Base-by-base conservation (phyloP, 2,888 invertebrate species). In the Ophion ventricosus region DNA sequence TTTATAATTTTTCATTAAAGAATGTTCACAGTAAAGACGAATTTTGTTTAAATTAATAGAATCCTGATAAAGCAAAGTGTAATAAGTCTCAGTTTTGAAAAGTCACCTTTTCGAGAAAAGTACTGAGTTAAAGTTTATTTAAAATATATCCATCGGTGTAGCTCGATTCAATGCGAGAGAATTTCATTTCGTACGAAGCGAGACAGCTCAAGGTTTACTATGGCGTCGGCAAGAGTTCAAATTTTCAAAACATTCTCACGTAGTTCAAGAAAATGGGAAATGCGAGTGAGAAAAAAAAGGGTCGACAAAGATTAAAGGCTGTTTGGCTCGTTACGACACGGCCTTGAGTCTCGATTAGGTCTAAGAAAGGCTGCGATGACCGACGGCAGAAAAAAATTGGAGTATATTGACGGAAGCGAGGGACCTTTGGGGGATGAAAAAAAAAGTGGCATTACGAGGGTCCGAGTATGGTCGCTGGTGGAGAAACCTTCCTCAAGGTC, bases 321-420 rank as follows among this genome's bases (percentile, higher is more conserved):
- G 69, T 80, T 57, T 77, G 76, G 49, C 40, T 66, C 72, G 76
- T 85, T 84, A 80, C 86, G 85, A 85, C 76, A 86, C 84, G 88
- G 85, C 89, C 89, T 89, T 89, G 88, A 81, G 73, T 54, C 82
- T 79, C 85, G 76, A 86, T 89, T 87, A 86, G 80, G 61, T 59
- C 17, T 72, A 63, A 70, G 66, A 84, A 75, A 67, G 64, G 78
- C 75, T 29, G 80, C 82, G 72, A 87, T 86, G 85, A 40, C 66
- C 82, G 79, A 59, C 29, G 85, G 86, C 80, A 80, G 78, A 88
- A 89, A 90, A 92, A 92, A 92, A 92, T 92, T 92, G 90, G 91
- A 92, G 91, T 91, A 84, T 84, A 92, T 92, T 91, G 91, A 87
- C 90, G 91, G 91, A 91, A 92, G 91, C 86, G 78, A 73, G 83